phyloP scores from a whole-genome alignment of 2,797 vertebrate species.

The Xerus rutilus region DNA sequence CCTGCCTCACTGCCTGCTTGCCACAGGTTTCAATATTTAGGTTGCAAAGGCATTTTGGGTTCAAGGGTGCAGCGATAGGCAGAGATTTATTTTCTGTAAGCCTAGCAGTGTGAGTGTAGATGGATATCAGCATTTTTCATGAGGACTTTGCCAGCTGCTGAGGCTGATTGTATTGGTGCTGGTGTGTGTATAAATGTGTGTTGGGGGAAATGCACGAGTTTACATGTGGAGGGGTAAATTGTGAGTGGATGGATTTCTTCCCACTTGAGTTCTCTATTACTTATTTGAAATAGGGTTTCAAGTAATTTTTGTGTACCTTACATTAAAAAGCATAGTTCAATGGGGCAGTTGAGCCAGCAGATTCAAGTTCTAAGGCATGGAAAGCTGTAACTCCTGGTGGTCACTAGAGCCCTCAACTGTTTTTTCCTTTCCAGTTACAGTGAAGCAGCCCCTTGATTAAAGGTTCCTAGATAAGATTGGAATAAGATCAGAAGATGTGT shows the following conservation, averaged over 20 bases:
- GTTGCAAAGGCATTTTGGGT: not conserved
- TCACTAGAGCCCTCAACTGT: not conserved
- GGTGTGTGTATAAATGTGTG: not conserved
- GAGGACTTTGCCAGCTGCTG: not conserved
- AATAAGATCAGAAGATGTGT: not conserved
- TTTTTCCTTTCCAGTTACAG: not conserved
- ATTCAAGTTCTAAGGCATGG: not conserved
- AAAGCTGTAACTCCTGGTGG: not conserved
- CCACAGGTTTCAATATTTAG: not conserved
- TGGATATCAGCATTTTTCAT: not conserved
- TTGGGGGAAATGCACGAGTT: too few relatives aligned
- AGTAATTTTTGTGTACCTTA: not conserved
- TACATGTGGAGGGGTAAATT: not conserved
- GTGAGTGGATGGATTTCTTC: not conserved
- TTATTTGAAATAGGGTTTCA: not conserved
- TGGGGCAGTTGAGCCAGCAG: not conserved
- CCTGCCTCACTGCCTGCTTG: fast-evolving
- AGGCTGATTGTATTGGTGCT: not conserved
- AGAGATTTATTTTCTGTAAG: not conserved
- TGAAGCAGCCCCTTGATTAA: not conserved
- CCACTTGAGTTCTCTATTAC: not conserved
- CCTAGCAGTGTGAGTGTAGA: not conserved
- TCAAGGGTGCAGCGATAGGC: too few relatives aligned
- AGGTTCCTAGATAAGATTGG: not conserved
- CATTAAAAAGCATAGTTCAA: not conserved